Conservation (phyloP, 1,140 invertebrate species). For the Marisa cornuarietis region DNA sequence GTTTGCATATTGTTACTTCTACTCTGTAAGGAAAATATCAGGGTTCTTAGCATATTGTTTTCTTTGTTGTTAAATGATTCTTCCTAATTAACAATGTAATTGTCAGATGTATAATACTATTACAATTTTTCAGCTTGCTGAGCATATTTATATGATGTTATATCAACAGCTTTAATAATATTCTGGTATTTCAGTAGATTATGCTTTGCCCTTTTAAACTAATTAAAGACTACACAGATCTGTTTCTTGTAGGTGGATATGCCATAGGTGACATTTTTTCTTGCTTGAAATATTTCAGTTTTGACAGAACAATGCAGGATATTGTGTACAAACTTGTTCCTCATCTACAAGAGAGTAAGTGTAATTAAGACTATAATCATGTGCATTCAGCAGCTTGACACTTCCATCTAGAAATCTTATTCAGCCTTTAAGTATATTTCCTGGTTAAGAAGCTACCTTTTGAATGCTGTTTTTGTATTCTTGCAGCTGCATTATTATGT, state of each 20-base stretch:
- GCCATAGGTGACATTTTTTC: not conserved
- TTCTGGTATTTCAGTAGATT: not conserved
- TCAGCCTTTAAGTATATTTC: no score
- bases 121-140: no score
- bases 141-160: not conserved
- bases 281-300: constrained; percentile 46
- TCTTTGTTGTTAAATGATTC: not conserved
- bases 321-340: constrained; percentile 89
- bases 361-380: not conserved
- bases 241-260: not conserved
- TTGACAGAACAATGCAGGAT: constrained; percentile 97
- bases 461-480: no score
- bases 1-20: not conserved
- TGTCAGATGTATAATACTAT: not conserved
- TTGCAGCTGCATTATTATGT: no score
- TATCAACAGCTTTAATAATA: not conserved
- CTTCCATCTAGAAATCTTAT: no score
- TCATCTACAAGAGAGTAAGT: constrained; percentile 65
- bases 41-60: not conserved
- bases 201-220: not conserved
- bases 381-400: no score
- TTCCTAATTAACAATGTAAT: not conserved
- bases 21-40: not conserved
- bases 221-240: not conserved
- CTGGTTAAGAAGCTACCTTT: no score